Conservation (phyloP, 2,888 invertebrate genomes). For the Tortrix viridana region DNA sequence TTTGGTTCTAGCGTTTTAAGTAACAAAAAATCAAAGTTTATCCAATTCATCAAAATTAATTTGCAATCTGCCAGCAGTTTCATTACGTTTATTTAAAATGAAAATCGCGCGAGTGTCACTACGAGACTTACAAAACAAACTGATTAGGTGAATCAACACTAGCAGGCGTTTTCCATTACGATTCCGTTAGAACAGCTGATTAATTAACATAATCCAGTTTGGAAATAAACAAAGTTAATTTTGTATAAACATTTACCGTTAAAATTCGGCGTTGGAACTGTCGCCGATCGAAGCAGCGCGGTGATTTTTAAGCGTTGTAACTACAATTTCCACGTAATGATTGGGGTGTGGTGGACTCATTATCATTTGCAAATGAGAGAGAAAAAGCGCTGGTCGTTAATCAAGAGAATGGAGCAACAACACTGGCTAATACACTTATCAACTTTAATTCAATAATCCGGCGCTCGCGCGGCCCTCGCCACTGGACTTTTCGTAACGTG, state of each 20-base stretch:
- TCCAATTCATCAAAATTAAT: neutral
- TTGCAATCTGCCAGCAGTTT: neutral
- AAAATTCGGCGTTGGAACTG: constrained; percentile 46
- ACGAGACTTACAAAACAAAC: constrained; percentile 59
- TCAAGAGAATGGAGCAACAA: constrained; percentile 80
- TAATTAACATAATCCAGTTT: constrained; percentile 70
- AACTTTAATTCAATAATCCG: constrained; percentile 82
- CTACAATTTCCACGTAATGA: constrained; percentile 76
- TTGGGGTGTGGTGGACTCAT: constrained; percentile 75
- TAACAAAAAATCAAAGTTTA: no score
- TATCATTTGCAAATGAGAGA: constrained; percentile 81
- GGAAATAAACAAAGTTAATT: constrained; percentile 68
- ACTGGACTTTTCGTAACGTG: constrained; percentile 68
- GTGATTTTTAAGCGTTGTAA: constrained; percentile 61
- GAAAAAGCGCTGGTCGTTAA: constrained; percentile 81
- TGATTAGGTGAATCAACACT: constrained; percentile 71
- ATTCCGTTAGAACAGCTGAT: constrained; percentile 62
- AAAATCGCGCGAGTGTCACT: constrained; percentile 41
- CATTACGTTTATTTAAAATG: constrained; percentile 4
- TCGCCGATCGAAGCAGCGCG: constrained; percentile 39
- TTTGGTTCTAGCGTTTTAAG: no score
- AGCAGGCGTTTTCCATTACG: constrained; percentile 64
- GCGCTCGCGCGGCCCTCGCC: constrained; percentile 62
- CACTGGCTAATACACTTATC: constrained; percentile 82
- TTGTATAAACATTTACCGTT: constrained; percentile 57